These are phyloP conservation scores for Cheilosia urbana DNA, from an alignment of 2,888 invertebrate genomes.

Conservation along the genomic window DNA sequence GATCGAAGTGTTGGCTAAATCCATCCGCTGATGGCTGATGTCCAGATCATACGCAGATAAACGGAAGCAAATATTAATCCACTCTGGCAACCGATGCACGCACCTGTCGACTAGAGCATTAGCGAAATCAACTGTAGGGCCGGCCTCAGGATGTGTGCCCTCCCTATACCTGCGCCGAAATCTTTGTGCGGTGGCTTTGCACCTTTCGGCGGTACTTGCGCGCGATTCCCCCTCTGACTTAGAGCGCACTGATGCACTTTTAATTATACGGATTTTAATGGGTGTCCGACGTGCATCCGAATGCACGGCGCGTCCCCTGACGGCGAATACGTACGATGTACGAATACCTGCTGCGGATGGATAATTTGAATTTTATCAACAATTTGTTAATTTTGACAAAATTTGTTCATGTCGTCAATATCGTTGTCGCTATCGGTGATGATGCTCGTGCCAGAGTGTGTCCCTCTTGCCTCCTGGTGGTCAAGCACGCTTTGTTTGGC, in stretches of 20 bases:
- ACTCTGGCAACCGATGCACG: constrained; percentile 7
- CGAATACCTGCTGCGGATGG: constrained; percentile 16
- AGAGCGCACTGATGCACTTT: constrained; percentile 70
- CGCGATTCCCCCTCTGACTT: constrained; percentile 31
- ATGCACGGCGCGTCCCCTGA: constrained; percentile 16
- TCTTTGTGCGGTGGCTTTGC: constrained; percentile 67
- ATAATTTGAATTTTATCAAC: constrained; percentile 70
- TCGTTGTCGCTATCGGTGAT: constrained; percentile 19
- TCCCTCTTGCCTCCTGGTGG: background rate
- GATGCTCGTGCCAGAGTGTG: constrained; percentile 1
- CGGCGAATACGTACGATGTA: constrained; percentile 17
- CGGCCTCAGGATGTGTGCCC: constrained; percentile 57
- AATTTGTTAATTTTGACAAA: constrained; percentile 68
- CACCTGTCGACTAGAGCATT: constrained; percentile 73
- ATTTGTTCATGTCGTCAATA: constrained; percentile 36
- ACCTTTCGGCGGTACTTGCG: constrained; percentile 64
- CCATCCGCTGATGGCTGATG: background rate
- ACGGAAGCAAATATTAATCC: constrained; percentile 63
- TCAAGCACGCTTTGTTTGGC: constrained; percentile 53
- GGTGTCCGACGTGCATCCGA: constrained; percentile 50
- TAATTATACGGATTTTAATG: constrained; percentile 75
- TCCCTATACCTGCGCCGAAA: constrained; percentile 52
- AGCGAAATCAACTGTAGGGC: constrained; percentile 73
- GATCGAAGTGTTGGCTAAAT: constrained; percentile 55
- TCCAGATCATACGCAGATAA: constrained; percentile 47